These are phyloP conservation scores for Teleogryllus oceanicus DNA, from an alignment of 2,888 invertebrate genomes.

Conservation along the genomic window DNA sequence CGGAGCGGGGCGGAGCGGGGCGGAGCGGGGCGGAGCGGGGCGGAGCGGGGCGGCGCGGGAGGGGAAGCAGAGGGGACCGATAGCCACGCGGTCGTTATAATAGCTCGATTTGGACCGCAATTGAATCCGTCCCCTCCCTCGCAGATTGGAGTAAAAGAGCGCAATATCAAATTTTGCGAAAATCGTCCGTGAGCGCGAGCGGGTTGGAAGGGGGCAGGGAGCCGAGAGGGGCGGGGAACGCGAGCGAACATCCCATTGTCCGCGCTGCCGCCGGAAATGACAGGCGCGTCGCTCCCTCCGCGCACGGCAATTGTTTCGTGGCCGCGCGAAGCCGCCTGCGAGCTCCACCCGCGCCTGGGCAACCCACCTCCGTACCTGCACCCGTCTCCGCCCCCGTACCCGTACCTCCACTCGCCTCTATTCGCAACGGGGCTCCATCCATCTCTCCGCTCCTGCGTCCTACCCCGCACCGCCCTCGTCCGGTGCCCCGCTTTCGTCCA, in stretches of 20 bases:
- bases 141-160: not conserved
- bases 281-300: not conserved
- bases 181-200: not conserved
- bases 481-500: too few species aligned
- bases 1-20: too few species aligned
- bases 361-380: not conserved
- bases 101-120: constrained; percentile 18
- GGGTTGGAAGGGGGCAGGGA: not conserved
- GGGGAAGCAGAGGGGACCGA: not conserved
- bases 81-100: not conserved
- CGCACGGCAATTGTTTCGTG: not conserved
- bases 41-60: not conserved
- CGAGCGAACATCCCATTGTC: not conserved
- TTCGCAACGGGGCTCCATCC: too few species aligned
- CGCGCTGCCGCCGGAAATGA: constrained; percentile 1
- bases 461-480: too few species aligned
- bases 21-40: too few species aligned
- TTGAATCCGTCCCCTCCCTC: not conserved
- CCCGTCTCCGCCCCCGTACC: too few species aligned
- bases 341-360: not conserved
- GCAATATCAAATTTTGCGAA: constrained; percentile 1
- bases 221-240: not conserved
- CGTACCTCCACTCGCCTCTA: too few species aligned
- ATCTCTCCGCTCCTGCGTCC: too few species aligned
- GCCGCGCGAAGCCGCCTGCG: not conserved